phyloP scores from a whole-genome alignment of 2,888 invertebrate species.

The Pecten maximus region DNA sequence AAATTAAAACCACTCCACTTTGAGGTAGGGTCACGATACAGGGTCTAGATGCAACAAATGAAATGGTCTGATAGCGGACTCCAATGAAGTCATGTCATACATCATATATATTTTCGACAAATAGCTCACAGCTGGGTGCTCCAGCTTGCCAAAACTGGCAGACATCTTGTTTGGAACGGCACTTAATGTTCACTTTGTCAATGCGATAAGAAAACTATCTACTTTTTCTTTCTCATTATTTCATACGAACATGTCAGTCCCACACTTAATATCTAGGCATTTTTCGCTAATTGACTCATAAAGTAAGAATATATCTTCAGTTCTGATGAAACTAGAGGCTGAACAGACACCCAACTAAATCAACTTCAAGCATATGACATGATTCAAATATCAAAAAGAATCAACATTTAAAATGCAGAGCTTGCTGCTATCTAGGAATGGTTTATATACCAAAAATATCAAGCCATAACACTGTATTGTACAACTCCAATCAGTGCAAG shows the following conservation, averaged over 20 bases:
- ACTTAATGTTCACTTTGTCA: conserved; percentile 42
- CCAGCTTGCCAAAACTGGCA: conserved; percentile 14
- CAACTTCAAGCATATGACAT: conserved; percentile 33
- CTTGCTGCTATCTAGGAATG: not conserved
- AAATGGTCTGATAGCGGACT: conserved; percentile 23
- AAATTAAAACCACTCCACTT: conserved; percentile 33
- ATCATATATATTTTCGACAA: conserved; percentile 47
- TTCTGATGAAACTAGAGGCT: conserved; percentile 20
- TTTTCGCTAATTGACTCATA: conserved; percentile 43
- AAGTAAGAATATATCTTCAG: conserved; percentile 28
- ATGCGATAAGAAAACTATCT: conserved; percentile 31
- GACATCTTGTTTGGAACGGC: conserved; percentile 39
- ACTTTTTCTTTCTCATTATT: conserved; percentile 35
- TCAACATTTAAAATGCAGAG: conserved; percentile 7
- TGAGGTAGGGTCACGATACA: not conserved
- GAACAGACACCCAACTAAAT: conserved; percentile 22
- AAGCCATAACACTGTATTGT: not conserved
- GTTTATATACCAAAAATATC: not conserved
- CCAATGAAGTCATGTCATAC: conserved; percentile 43
- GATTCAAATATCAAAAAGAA: conserved; percentile 33
- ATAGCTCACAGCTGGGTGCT: conserved; percentile 43
- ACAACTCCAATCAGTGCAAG: not conserved
- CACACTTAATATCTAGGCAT: conserved; percentile 27
- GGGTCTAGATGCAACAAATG: conserved; percentile 22
- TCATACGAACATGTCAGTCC: conserved; percentile 31